A percentile compares a stretch with the other conserved stretches of the same genome.
Conservation (phyloP, 2,797 vertebrate species). For the Nasua narica region DNA sequence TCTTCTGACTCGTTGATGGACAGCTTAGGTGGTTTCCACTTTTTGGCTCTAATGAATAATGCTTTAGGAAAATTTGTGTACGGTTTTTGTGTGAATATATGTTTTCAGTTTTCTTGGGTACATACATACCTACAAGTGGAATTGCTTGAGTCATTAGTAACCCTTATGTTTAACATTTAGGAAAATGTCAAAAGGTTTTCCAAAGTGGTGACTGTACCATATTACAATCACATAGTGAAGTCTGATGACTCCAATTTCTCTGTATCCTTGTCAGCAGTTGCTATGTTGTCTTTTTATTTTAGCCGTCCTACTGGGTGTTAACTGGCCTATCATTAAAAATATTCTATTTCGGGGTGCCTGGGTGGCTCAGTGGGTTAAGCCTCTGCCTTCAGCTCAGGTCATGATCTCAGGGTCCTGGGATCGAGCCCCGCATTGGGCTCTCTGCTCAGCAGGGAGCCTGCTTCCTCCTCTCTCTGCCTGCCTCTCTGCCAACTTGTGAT, state of each 20-base stretch:
- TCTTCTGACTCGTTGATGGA: background rate
- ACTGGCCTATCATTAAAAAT: background rate
- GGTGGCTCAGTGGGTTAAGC: no score
- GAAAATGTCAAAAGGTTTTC: background rate
- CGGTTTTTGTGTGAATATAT: background rate
- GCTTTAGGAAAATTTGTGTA: background rate
- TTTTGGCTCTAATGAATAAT: background rate
- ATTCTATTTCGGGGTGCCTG: background rate
- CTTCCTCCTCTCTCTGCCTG: no score
- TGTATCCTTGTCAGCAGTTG: fast-evolving
- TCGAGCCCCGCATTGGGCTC: no score
- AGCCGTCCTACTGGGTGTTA: no score
- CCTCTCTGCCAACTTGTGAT: no score
- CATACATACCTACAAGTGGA: background rate
- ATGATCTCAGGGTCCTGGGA: no score
- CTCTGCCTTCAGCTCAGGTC: no score
- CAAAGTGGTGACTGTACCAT: background rate
- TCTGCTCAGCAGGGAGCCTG: no score
- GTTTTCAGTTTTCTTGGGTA: background rate
- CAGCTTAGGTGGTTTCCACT: background rate
- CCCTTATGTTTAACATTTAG: background rate
- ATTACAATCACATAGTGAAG: background rate
- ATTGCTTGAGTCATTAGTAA: background rate
- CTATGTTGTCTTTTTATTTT: background rate
- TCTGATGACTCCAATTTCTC: background rate